A percentile compares a stretch with the other conserved stretches of the same genome.
These are phyloP conservation scores for Colletes gigas DNA, from an alignment of 1,140 invertebrate genomes.

Conservation along the genomic window DNA sequence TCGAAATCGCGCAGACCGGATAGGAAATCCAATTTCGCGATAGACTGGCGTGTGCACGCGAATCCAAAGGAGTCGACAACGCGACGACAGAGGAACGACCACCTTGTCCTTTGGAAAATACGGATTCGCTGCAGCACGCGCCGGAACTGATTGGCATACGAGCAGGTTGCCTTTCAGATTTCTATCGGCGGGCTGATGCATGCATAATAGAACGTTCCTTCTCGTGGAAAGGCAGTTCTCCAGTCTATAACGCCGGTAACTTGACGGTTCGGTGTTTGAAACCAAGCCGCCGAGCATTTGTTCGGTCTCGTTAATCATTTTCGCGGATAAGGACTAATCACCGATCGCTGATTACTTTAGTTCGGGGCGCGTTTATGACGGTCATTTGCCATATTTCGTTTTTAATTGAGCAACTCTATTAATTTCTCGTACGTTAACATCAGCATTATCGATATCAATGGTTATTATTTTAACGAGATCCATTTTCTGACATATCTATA, in stretches of 20 bases:
- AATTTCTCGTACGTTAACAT: no score
- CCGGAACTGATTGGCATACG: slow-evolving; percentile 10
- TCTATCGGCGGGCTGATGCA: slow-evolving; percentile 11
- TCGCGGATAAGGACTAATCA: neutral
- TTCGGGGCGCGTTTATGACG: no score
- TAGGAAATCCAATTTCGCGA: slow-evolving; percentile 59
- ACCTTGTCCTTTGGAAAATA: slow-evolving; percentile 14
- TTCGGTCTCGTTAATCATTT: neutral
- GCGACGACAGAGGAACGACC: neutral
- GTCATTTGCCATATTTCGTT: no score
- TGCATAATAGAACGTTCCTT: slow-evolving; percentile 43
- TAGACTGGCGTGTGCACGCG: slow-evolving; percentile 47
- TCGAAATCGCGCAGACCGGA: slow-evolving; percentile 21
- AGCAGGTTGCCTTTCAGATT: slow-evolving; percentile 41
- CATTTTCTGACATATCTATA: no score
- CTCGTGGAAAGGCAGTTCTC: neutral
- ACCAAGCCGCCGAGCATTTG: neutral
- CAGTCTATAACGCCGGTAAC: neutral
- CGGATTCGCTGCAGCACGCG: slow-evolving; percentile 8
- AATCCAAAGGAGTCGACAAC: slow-evolving; percentile 1
- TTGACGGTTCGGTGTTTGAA: neutral
- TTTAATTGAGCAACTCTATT: no score
- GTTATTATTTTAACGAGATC: no score
- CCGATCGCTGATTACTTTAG: no score
- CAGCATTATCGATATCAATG: no score